These are phyloP conservation scores for Clivina fossor DNA, from an alignment of 2,888 invertebrate species.

Conservation along the genomic window DNA sequence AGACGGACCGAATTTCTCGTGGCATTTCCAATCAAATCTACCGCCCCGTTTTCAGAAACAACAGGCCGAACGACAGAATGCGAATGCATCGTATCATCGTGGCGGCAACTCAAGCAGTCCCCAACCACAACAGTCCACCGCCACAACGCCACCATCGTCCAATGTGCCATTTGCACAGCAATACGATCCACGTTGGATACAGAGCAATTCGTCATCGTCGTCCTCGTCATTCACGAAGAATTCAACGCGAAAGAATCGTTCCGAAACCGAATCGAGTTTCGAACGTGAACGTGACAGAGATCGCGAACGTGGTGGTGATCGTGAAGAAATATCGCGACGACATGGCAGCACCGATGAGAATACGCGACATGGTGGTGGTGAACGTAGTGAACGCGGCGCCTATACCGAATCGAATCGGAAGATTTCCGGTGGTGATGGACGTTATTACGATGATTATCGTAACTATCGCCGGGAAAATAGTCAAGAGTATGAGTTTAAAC, in stretches of 20 bases:
- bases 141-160: slow-evolving; percentile 15
- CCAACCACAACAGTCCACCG: slow-evolving; percentile 28
- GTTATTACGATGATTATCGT: slow-evolving; percentile 52
- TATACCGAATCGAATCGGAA: slow-evolving; percentile 44
- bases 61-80: slow-evolving; percentile 58
- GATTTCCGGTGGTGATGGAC: slow-evolving; percentile 44
- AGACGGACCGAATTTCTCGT: slow-evolving; percentile 65
- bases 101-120: slow-evolving; percentile 8
- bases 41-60: slow-evolving; percentile 85
- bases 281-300: slow-evolving; percentile 46
- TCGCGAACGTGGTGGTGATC: slow-evolving; percentile 46
- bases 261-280: slow-evolving; percentile 38
- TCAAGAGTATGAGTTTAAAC: slow-evolving; percentile 44
- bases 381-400: slow-evolving; percentile 45
- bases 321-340: slow-evolving; percentile 35
- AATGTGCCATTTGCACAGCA: slow-evolving; percentile 44
- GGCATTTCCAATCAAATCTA: slow-evolving; percentile 78
- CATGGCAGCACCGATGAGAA: slow-evolving; percentile 46
- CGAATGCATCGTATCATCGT: slow-evolving; percentile 36
- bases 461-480: slow-evolving; percentile 42
- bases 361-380: slow-evolving; percentile 42
- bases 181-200: slow-evolving; percentile 45
- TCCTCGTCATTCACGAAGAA: slow-evolving; percentile 15
- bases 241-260: slow-evolving; percentile 20
- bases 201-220: slow-evolving; percentile 31